Evolutionary conservation across 35 echinoderm and acorn worm genomes (phyloP).

Genomic region (Lytechinus variegatus): DNA sequence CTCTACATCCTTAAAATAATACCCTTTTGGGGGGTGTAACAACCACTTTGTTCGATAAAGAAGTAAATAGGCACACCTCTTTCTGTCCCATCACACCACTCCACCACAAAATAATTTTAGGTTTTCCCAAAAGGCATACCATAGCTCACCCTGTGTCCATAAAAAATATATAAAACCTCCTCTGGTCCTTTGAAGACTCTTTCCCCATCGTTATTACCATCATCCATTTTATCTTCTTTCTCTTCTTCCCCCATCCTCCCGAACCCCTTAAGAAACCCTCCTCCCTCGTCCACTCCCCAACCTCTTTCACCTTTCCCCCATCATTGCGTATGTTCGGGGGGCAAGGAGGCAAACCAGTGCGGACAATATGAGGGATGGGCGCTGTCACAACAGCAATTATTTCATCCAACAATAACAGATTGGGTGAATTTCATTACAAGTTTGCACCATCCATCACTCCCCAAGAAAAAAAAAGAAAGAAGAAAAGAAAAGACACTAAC

Average conservation of each 20-base stretch:
- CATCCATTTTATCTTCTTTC: no score
- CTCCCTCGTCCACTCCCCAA: background rate
- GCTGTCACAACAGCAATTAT: slow-evolving; percentile 39
- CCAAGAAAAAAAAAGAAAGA: background rate
- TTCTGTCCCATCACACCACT: background rate
- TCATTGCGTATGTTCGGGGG: slow-evolving; percentile 24
- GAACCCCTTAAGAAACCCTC: background rate
- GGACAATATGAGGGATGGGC: slow-evolving; percentile 49
- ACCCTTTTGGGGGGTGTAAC: background rate
- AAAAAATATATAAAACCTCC: background rate
- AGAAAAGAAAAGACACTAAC: background rate
- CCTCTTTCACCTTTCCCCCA: background rate
- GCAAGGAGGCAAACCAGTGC: slow-evolving; percentile 39
- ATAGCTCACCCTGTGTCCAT: background rate
- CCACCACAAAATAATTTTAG: background rate
- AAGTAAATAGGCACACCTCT: background rate
- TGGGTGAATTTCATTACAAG: slow-evolving; percentile 55
- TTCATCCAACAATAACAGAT: slow-evolving; percentile 51
- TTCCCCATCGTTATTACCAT: background rate
- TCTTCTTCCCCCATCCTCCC: background rate
- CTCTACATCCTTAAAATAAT: background rate
- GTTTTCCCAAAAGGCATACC: background rate
- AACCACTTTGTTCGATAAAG: background rate
- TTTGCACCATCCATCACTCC: background rate
- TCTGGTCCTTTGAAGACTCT: background rate